Evolutionary conservation across 2,888 invertebrate genomes (phyloP), one percentile per base, ranked within the genome.

Genomic region (Drosophila hawaiiensis): DNA sequence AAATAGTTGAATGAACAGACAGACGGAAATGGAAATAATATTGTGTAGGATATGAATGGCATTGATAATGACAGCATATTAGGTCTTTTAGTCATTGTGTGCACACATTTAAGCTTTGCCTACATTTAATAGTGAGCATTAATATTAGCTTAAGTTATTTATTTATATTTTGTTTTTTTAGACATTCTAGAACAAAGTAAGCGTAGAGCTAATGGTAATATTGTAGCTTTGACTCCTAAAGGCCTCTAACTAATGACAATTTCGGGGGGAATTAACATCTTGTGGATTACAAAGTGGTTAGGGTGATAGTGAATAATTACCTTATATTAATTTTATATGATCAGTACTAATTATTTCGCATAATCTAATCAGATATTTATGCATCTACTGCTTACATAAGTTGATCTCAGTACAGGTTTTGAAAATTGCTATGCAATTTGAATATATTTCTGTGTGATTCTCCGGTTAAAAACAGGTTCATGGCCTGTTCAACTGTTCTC

Each of bases 41-140:
- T 50, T 74, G 69, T 68, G 69, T 83, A 77, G 80, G 69, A 80
- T 80, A 73, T 67, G 68, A 68, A 71, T 73, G 70, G 70, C 80
- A 68, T 62, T 59, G 43, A 52, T 56, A 56, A 56, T n/a, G 39
- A 56, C 14, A 47, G 47, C 14, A 16, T 47, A 47, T 47, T 47
- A 2, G 16, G 4, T 47, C 2, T 7, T 16, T 47, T 41, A n/a
- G n/a, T 4, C 31, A 29, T 41, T 56, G n/a, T 56, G 29, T 28
- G 56, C 41, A 56, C 19, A 39, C 37, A 58, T 41, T 39, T 16
- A 22, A 16, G n/a, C 28, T 37, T 47, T 47, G n/a, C n/a, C 41
- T 10, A 41, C 43, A 43, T 43, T 43, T 43, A 0, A 22, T 43
- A 5, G 41, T 41, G 4, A 22, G 22, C 47, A 47, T 47, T 22